phyloP scores from a whole-genome alignment of 1,140 invertebrate species.

The Octopus bimaculoides region DNA sequence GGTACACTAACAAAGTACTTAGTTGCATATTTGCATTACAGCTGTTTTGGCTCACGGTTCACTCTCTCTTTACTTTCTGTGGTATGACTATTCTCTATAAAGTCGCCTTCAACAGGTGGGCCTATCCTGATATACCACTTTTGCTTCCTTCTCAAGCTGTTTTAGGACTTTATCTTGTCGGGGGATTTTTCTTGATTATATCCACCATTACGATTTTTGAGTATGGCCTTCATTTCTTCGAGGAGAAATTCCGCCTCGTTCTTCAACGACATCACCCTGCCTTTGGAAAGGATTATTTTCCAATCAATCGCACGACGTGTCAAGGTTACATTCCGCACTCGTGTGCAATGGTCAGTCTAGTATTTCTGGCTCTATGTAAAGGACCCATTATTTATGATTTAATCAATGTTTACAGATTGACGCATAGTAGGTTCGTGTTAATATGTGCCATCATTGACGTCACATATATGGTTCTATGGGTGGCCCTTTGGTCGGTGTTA shows the following conservation, averaged over 20 bases:
- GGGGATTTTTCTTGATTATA: conserved; percentile 32
- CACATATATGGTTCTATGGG: conserved; percentile 42
- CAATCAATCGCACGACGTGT: conserved; percentile 33
- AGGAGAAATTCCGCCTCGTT: conserved; percentile 38
- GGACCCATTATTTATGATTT: conserved; percentile 42
- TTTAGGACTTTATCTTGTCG: conserved; percentile 34
- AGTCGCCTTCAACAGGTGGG: conserved; percentile 30
- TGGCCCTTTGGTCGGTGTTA: conserved; percentile 43
- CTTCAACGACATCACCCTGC: conserved; percentile 33
- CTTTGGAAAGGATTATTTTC: conserved; percentile 31
- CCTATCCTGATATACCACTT: conserved; percentile 28
- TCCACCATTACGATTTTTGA: conserved; percentile 42
- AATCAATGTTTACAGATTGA: conserved; percentile 36
- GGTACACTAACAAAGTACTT: conserved; percentile 45
- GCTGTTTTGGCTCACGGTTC: conserved; percentile 34
- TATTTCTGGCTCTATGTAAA: conserved; percentile 36
- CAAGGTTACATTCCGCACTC: conserved; percentile 43
- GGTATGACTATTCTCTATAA: conserved; percentile 39
- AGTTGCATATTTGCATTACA: conserved; percentile 41
- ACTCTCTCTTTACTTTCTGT: conserved; percentile 35
- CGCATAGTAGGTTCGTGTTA: conserved; percentile 34
- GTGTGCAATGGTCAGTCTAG: conserved; percentile 36
- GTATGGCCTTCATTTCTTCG: conserved; percentile 42
- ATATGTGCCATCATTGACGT: conserved; percentile 41
- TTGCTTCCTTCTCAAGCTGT: conserved; percentile 23